These are phyloP conservation scores for Parotocinclus haroldoi DNA, from an alignment of 2,797 vertebrate species.

Conservation along the genomic window DNA sequence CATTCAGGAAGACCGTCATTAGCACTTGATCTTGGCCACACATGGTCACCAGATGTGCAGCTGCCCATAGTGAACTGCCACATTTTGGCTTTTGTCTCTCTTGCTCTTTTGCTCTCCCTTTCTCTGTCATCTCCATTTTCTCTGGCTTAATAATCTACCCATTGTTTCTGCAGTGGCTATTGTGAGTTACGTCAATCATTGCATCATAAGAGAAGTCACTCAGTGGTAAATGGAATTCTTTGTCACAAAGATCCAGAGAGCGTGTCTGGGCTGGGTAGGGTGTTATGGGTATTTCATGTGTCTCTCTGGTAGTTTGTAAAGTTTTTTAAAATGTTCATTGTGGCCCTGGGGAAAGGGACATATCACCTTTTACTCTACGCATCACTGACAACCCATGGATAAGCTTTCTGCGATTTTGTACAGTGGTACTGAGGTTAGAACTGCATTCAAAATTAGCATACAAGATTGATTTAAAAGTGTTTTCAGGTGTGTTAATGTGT, in stretches of 20 bases:
- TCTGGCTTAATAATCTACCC: constrained; percentile 86
- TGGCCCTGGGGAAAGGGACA: constrained; percentile 47
- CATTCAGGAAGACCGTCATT: constrained; percentile 96
- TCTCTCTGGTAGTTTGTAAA: constrained; percentile 74
- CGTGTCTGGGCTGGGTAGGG: constrained; percentile 30
- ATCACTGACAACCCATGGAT: neutral
- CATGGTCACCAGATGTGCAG: constrained; percentile 96
- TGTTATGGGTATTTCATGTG: constrained; percentile 62
- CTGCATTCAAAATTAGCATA: neutral
- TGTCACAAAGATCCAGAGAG: constrained; percentile 67
- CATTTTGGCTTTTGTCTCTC: constrained; percentile 42
- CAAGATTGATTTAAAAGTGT: neutral
- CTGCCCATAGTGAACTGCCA: constrained; percentile 75
- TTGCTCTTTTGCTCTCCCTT: constrained; percentile 29
- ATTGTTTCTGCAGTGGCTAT: constrained; percentile 84
- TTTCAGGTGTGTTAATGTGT: too few relatives aligned
- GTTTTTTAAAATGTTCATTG: constrained; percentile 57
- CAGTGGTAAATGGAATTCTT: constrained; percentile 82
- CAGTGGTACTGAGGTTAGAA: neutral
- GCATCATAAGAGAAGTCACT: constrained; percentile 75
- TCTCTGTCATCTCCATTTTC: constrained; percentile 45
- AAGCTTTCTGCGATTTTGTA: neutral
- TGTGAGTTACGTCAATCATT: constrained; percentile 75
- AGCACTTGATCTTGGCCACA: constrained; percentile 80
- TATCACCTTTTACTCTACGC: constrained; percentile 23